Conservation (phyloP, 2,797 vertebrate species). For the Rallus crepitans region DNA sequence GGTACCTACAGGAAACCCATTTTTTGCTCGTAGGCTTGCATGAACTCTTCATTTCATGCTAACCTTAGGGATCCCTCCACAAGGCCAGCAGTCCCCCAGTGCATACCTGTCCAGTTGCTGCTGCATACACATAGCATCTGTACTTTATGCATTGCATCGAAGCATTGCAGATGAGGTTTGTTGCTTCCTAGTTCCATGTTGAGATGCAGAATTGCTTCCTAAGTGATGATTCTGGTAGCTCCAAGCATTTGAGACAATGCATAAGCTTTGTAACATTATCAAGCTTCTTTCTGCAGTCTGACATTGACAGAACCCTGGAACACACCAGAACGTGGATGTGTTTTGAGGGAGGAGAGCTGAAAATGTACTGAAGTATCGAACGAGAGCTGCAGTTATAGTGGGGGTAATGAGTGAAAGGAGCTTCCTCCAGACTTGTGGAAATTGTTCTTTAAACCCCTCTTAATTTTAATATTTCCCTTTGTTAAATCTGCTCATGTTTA, state of each 20-base stretch:
- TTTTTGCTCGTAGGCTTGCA: conserved; percentile 89
- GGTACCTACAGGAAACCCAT: conserved; percentile 77
- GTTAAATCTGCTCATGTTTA: not conserved
- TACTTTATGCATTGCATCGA: conserved; percentile 59
- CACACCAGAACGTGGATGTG: not conserved
- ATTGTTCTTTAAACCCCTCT: not conserved
- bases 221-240: conserved; percentile 34
- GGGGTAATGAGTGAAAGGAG: not conserved
- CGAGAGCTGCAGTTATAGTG: not conserved
- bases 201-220: conserved; percentile 68
- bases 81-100: conserved; percentile 65
- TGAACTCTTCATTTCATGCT: conserved; percentile 85
- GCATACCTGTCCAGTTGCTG: conserved; percentile 73
- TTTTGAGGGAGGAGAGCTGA: not conserved
- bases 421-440: not conserved
- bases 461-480: not conserved
- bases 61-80: conserved; percentile 65
- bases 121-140: conserved; percentile 74
- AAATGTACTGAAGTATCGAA: not conserved
- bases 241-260: conserved; percentile 41
- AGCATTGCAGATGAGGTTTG: conserved; percentile 70
- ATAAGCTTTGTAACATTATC: conserved; percentile 45
- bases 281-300: conserved; percentile 68
- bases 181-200: conserved; percentile 69
- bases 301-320: conserved; percentile 35